phyloP scores from a whole-genome alignment of 2,113 vertebrate genomes.

The Tenebrosternarchus preto region DNA sequence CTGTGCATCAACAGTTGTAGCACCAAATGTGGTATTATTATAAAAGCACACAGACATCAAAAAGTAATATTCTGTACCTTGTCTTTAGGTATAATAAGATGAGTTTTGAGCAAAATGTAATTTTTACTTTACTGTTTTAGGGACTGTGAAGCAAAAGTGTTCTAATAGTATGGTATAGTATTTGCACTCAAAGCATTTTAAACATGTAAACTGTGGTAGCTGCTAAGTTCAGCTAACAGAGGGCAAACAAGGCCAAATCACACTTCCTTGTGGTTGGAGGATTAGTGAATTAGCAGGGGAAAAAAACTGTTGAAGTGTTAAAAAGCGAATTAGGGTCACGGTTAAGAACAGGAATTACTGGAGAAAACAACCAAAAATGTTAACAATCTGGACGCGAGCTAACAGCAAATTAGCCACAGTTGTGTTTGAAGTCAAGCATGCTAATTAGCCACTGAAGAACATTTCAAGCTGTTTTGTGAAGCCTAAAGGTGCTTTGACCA shows the following conservation, averaged over 20 bases:
- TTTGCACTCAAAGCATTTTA: neutral
- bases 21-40: too few relatives aligned
- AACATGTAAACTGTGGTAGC: neutral
- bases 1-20: too few relatives aligned
- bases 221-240: neutral
- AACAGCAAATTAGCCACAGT: conserved; percentile 46
- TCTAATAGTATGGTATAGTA: neutral
- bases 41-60: too few relatives aligned
- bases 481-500: conserved; percentile 34
- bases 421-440: conserved; percentile 44
- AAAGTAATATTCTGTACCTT: neutral
- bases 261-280: conserved; percentile 1
- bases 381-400: conserved; percentile 46
- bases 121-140: too few relatives aligned
- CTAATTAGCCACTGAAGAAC: conserved; percentile 46
- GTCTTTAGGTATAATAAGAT: neutral
- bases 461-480: conserved; percentile 47
- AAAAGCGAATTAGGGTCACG: conserved; percentile 47
- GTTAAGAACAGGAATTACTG: conserved; percentile 32
- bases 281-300: conserved; percentile 4
- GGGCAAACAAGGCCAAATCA: conserved; percentile 31
- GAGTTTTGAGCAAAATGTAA: too few relatives aligned
- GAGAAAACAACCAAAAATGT: conserved; percentile 37
- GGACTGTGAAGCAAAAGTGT: too few relatives aligned
- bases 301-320: conserved; percentile 10